phyloP scores from a whole-genome alignment of 2,113 vertebrate species.

The Tauraco erythrolophus region DNA sequence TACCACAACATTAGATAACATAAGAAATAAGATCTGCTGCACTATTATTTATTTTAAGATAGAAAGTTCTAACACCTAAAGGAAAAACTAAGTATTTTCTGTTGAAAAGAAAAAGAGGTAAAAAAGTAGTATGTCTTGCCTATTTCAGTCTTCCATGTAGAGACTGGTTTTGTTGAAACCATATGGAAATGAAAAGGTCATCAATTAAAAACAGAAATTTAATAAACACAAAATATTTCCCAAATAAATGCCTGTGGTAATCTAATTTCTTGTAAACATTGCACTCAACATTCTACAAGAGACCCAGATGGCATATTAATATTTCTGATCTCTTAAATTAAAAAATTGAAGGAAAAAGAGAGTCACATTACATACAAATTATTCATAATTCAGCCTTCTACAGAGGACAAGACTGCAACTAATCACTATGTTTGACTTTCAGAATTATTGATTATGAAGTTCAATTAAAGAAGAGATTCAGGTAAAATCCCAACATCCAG shows the following conservation, averaged over 20 bases:
- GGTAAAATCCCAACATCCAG: background rate
- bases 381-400: slow-evolving; percentile 18
- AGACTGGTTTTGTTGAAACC: slow-evolving; percentile 71
- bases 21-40: slow-evolving; percentile 12
- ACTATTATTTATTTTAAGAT: slow-evolving; percentile 21
- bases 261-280: slow-evolving; percentile 79
- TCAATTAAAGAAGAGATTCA: slow-evolving; percentile 19
- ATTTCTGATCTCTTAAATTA: slow-evolving; percentile 63
- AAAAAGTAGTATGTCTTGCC: slow-evolving; percentile 12
- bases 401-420: background rate
- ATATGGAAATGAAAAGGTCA: slow-evolving; percentile 77
- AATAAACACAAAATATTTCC: slow-evolving; percentile 81
- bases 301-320: slow-evolving; percentile 69
- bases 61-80: slow-evolving; percentile 4
- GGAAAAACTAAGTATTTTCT: background rate
- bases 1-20: background rate
- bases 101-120: slow-evolving; percentile 16
- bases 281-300: slow-evolving; percentile 63
- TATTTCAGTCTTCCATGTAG: slow-evolving; percentile 29
- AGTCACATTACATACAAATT: background rate
- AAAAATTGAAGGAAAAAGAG: slow-evolving; percentile 29
- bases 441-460: slow-evolving; percentile 17
- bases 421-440: background rate
- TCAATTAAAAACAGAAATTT: slow-evolving; percentile 79
- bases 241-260: slow-evolving; percentile 80